These are phyloP conservation scores for Dasypus novemcinctus DNA, from an alignment of 2,113 vertebrate genomes.

Conservation along the genomic window DNA sequence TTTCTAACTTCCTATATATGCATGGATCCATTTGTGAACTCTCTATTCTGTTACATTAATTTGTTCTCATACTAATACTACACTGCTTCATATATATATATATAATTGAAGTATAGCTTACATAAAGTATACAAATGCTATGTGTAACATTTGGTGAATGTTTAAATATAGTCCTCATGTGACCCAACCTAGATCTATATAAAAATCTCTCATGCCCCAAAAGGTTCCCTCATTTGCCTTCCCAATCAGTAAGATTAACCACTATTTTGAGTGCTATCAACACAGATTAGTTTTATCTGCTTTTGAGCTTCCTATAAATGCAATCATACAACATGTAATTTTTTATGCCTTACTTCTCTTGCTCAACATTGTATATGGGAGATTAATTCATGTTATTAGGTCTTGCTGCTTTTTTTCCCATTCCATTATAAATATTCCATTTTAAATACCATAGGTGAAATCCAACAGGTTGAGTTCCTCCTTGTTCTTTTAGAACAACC, in stretches of 20 bases:
- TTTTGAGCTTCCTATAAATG: not conserved
- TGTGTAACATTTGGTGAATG: not conserved
- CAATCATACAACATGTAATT: not conserved
- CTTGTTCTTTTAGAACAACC: not conserved
- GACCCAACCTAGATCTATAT: not conserved
- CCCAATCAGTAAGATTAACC: not conserved
- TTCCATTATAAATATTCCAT: not conserved
- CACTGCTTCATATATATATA: not conserved
- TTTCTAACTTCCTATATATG: not conserved
- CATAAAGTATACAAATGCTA: not conserved
- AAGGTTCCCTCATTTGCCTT: not conserved
- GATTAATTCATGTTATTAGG: not conserved
- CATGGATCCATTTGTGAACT: conserved; percentile 2
- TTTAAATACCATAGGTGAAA: not conserved
- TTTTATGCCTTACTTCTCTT: not conserved
- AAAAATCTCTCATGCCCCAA: not conserved
- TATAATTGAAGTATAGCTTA: not conserved
- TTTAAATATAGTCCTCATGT: not conserved
- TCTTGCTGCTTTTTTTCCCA: not conserved
- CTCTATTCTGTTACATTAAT: not conserved
- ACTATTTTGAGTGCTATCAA: not conserved
- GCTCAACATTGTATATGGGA: conserved; percentile 4
- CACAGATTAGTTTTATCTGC: not conserved
- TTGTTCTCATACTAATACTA: not conserved
- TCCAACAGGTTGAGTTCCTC: not conserved